phyloP scores from a whole-genome alignment of 53 echinoderm and acorn worm genomes.

The Zoroaster sp. region DNA sequence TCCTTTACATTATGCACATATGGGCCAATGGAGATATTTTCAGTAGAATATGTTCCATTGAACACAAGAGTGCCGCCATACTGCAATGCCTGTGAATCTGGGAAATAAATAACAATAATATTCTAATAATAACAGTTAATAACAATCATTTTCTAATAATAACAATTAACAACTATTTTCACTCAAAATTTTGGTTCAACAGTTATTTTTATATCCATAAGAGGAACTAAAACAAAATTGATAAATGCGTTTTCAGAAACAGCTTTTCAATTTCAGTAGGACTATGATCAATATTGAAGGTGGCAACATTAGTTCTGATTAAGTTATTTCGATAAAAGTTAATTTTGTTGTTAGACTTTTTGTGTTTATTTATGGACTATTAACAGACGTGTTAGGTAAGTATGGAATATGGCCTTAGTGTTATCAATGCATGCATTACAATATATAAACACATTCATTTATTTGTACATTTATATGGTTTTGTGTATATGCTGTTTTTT shows the following conservation, averaged over 20 bases:
- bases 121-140: no score
- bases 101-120: neutral
- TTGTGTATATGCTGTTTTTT: neutral
- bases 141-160: no score
- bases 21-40: neutral
- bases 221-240: no score
- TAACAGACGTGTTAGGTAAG: neutral
- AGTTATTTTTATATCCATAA: no score
- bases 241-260: no score
- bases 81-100: conserved; percentile 25
- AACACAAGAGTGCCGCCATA: neutral
- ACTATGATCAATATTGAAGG: no score
- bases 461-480: neutral
- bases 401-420: neutral
- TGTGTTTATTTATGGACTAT: neutral
- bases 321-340: no score
- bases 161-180: no score
- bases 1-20: no score
- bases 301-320: no score
- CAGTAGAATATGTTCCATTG: neutral
- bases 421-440: neutral
- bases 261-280: no score
- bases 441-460: neutral
- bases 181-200: no score
- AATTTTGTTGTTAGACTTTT: neutral